Base-by-base conservation (phyloP, 2,888 invertebrate species). In the Perizoma flavofasciatum region DNA sequence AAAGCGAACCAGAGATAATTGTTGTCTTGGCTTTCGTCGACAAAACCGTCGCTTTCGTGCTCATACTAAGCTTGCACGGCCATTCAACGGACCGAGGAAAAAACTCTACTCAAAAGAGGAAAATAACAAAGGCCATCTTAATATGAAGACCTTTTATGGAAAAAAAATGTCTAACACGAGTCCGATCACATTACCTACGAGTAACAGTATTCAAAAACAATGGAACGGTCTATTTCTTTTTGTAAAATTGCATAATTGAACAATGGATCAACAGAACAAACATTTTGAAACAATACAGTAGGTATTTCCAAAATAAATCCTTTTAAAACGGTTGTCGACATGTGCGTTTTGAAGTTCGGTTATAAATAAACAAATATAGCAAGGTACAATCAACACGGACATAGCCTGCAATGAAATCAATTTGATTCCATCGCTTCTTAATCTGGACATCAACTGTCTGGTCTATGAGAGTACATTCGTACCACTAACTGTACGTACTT, bases 161-260 rank as follows among this genome's bases (percentile, higher is more conserved):
- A 37, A 37, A 37, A 7, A 37, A 37, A 37, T 7, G 5, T 6
- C 4, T 37, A 37, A 6, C 7, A 37, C 37, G 37, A 78, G 75
- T 61, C 61, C 41, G 65, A 68, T 77, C 74, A 78, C 81, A 82
- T 79, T 81, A 69, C 44, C 6, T 33, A 55, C 64, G 65, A 73
- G 69, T 78, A 83, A 81, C 79, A 74, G 76, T 75, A 75, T 68
- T 76, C 63, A 61, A 67, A 70, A 79, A 86, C 85, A 86, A 85
- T 84, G 69, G 77, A 56, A 57, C 54, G 46, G 63, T 62, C 63
- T 59, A 70, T 69, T 72, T 74, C 70, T 75, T 74, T 76, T 79
- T 77, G 69, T 71, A 66, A 72, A 74, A 67, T 68, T 65, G 63
- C 65, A 39, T 66, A 59, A 66, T 61, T 53, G 61, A 75, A 83